phyloP scores from a whole-genome alignment of 2,888 invertebrate species.

The Zelleria hepariella region DNA sequence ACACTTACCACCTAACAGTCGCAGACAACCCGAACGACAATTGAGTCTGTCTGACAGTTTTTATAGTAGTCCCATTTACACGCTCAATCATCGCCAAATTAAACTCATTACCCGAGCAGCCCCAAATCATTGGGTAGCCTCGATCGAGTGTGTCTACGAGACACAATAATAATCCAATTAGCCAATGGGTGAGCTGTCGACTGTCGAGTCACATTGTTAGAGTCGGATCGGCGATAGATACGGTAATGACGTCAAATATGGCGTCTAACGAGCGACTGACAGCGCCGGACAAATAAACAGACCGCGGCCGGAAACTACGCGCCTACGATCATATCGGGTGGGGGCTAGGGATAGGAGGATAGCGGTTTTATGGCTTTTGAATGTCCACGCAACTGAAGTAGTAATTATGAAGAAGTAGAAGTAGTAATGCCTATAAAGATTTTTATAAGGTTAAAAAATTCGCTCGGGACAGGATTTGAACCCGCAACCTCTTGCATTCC shows the following conservation, averaged over 20 bases:
- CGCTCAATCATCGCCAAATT: background rate
- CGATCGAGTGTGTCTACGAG: background rate
- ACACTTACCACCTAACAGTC: too few species aligned
- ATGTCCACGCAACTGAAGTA: too few species aligned
- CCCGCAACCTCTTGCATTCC: too few species aligned
- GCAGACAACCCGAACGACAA: too few species aligned
- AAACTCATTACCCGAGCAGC: background rate
- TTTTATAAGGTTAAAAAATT: too few species aligned
- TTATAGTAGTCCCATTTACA: background rate
- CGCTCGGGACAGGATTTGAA: too few species aligned
- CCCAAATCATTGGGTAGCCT: background rate
- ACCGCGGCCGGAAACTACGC: background rate
- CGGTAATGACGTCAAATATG: background rate
- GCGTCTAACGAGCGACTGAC: background rate
- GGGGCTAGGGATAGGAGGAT: too few species aligned
- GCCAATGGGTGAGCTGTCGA: background rate
- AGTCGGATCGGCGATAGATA: background rate
- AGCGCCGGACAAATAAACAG: background rate
- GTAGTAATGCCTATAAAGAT: too few species aligned
- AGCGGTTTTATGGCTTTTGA: too few species aligned
- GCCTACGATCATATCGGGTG: background rate
- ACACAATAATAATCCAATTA: background rate
- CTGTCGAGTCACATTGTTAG: background rate
- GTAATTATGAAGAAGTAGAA: too few species aligned
- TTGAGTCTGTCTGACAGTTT: too few species aligned